Conservation (phyloP, 2,113 vertebrate species). For the Malurus cyaneus region DNA sequence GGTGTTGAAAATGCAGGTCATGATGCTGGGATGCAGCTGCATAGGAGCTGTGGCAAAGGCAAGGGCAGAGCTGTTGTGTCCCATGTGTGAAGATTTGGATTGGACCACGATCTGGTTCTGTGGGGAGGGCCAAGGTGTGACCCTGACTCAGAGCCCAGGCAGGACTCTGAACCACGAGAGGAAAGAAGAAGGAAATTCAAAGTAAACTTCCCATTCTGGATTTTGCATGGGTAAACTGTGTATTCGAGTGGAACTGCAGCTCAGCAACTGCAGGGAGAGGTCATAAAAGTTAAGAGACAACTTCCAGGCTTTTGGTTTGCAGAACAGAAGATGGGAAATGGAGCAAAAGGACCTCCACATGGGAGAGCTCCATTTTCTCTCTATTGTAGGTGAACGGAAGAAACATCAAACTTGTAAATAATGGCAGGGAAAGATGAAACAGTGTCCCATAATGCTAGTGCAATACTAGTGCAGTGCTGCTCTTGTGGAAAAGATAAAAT, state of each 20-base stretch:
- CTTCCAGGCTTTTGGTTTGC: not conserved
- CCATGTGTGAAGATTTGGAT: rapidly evolving
- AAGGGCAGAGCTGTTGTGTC: too few relatives aligned
- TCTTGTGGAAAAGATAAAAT: not conserved
- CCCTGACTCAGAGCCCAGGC: rapidly evolving
- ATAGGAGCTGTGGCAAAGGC: rapidly evolving
- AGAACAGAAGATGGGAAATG: not conserved
- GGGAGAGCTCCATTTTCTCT: not conserved
- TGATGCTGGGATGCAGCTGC: not conserved
- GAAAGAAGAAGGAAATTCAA: not conserved
- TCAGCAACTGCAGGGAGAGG: not conserved
- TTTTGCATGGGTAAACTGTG: not conserved
- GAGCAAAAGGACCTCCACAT: not conserved
- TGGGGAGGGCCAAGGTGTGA: rapidly evolving
- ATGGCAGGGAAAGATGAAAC: not conserved
- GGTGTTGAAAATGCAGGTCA: not conserved
- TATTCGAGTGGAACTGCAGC: not conserved
- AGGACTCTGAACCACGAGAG: not conserved
- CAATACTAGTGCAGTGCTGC: not conserved
- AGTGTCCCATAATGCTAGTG: not conserved
- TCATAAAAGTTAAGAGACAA: not conserved
- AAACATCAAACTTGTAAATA: not conserved
- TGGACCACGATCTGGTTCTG: rapidly evolving
- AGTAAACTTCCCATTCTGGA: not conserved
- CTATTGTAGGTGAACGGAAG: not conserved